phyloP scores from a whole-genome alignment of 2,113 vertebrate genomes.

The Sylvia atricapilla region DNA sequence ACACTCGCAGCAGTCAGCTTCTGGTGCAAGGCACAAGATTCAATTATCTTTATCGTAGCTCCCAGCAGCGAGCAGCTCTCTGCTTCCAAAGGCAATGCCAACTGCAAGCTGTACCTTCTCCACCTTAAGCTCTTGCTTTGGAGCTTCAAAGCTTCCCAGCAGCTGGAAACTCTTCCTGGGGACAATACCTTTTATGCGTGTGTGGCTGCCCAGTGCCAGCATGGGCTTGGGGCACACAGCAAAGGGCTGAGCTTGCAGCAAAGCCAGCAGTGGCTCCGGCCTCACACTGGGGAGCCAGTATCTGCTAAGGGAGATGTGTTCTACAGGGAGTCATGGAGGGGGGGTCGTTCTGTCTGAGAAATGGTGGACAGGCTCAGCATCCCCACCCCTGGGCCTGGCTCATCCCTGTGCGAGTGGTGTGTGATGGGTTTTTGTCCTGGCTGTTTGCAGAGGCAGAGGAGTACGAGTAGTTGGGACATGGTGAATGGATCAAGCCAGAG shows the following conservation, averaged over 20 bases:
- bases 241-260: accelerated
- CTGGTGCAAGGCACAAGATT: not conserved
- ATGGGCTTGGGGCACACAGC: not conserved
- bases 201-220: not conserved
- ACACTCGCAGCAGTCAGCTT: accelerated
- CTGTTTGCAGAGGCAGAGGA: not conserved
- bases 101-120: not conserved
- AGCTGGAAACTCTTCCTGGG: not conserved
- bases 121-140: not conserved
- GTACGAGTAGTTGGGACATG: not conserved
- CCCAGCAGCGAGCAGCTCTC: not conserved
- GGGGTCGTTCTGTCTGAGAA: not conserved
- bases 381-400: not conserved
- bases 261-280: accelerated
- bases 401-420: accelerated
- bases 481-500: not conserved
- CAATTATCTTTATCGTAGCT: not conserved
- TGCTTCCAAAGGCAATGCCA: accelerated
- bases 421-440: not conserved
- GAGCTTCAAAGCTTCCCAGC: not conserved
- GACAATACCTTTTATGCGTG: not conserved
- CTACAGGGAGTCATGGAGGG: not conserved
- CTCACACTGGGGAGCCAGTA: accelerated
- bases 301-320: not conserved
- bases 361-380: not conserved